Evolutionary conservation across 2,888 invertebrate genomes (phyloP).

Genomic region (Torymus tubicola): DNA sequence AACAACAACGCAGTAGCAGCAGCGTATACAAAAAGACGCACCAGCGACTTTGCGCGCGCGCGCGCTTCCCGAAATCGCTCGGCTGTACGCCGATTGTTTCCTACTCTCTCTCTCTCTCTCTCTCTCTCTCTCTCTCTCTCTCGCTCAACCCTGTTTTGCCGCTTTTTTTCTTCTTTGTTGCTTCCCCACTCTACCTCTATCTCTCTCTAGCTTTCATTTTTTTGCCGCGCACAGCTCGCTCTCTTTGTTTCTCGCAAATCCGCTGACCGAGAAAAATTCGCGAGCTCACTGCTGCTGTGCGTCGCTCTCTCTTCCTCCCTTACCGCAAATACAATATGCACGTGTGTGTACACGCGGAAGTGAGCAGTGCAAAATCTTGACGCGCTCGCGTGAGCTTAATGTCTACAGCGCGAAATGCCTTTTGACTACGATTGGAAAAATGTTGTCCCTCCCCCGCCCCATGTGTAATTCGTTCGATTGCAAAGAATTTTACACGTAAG

Average conservation of each 20-base stretch:
- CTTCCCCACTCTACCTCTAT: no score
- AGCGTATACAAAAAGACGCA: background rate
- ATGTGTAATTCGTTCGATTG: no score
- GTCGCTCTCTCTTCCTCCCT: background rate
- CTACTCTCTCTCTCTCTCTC: background rate
- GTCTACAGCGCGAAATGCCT: background rate
- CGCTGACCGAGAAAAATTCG: conserved; percentile 18
- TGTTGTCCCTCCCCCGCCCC: no score
- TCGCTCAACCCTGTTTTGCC: background rate
- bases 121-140: background rate
- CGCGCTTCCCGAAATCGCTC: conserved; percentile 7
- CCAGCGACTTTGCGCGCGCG: background rate
- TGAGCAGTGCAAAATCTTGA: conserved; percentile 3
- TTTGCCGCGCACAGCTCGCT: no score
- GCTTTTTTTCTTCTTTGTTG: background rate
- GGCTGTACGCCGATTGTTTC: conserved; percentile 22
- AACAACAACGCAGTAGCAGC: no score
- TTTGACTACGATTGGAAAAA: no score
- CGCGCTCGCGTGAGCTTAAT: background rate
- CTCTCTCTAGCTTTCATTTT: no score
- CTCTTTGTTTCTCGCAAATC: background rate
- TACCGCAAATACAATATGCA: conserved; percentile 9
- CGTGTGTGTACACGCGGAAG: background rate
- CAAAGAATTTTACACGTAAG: no score
- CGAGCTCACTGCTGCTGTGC: no score